phyloP scores from a whole-genome alignment of 2,113 vertebrate genomes.

The Mixornis gularis region DNA sequence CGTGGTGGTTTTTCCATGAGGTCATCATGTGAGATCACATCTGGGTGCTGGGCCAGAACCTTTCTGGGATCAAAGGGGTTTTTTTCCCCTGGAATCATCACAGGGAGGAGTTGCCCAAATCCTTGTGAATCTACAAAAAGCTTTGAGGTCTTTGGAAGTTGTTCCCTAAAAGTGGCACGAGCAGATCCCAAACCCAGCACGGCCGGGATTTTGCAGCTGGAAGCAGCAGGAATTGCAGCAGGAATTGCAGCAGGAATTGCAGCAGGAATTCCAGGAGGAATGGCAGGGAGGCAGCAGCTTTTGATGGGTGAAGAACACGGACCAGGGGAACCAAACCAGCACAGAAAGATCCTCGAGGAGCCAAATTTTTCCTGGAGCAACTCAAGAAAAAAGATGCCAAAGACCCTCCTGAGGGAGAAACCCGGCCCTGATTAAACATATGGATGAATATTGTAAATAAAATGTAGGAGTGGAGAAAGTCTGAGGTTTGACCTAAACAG shows the following conservation, averaged over 20 bases:
- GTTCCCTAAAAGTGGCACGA: not conserved
- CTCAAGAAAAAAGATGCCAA: conserved; percentile 13
- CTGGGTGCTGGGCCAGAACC: not conserved
- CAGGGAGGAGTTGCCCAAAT: not conserved
- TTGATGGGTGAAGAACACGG: not conserved
- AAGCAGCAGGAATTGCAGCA: not conserved
- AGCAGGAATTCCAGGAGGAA: not conserved
- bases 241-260: not conserved
- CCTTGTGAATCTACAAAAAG: not conserved
- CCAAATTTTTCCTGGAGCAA: conserved; percentile 32
- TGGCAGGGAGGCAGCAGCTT: not conserved
- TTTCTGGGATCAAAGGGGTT: not conserved
- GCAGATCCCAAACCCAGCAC: rapidly evolving
- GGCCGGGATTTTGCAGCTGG: not conserved
- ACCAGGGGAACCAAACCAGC: not conserved
- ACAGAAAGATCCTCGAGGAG: not conserved
- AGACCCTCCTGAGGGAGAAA: not conserved
- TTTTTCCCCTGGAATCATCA: not conserved
- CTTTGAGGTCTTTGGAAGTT: not conserved
- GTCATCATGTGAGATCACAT: not conserved
- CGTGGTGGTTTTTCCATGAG: not conserved
- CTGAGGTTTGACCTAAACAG: not conserved
- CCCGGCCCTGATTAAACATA: conserved; percentile 4
- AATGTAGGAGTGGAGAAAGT: not conserved
- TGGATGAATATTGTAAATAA: not conserved